These are phyloP conservation scores for Vireo altiloquus DNA, from an alignment of 2,113 vertebrate genomes.

Conservation along the genomic window DNA sequence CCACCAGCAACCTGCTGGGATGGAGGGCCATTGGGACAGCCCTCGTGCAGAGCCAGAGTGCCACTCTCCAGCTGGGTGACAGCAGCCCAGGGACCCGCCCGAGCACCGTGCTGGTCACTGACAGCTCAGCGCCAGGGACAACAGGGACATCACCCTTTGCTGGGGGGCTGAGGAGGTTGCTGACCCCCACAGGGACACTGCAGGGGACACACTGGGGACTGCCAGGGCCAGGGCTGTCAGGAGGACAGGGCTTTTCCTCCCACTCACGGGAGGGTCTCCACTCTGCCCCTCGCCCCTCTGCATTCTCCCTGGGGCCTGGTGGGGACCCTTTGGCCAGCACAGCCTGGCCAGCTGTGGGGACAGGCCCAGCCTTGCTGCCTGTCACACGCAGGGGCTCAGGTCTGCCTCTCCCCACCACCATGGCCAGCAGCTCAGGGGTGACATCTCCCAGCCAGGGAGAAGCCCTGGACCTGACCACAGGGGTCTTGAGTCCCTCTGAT, in stretches of 20 bases:
- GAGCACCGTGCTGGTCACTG: rapidly evolving
- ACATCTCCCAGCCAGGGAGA: rapidly evolving
- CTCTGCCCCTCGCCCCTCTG: background rate
- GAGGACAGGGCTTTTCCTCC: background rate
- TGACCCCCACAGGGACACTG: background rate
- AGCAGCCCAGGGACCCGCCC: background rate
- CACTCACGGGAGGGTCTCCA: rapidly evolving
- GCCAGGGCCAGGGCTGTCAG: background rate
- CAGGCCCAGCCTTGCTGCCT: rapidly evolving
- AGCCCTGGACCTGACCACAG: rapidly evolving
- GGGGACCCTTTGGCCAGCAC: background rate
- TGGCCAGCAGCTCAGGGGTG: rapidly evolving
- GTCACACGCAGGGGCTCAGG: rapidly evolving
- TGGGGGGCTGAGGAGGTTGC: background rate
- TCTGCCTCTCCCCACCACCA: background rate
- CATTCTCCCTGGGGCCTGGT: background rate
- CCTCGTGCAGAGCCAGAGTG: background rate
- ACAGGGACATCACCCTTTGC: rapidly evolving
- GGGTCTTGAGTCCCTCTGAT: rapidly evolving
- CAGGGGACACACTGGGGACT: background rate
- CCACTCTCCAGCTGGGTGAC: rapidly evolving
- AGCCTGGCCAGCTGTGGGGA: rapidly evolving
- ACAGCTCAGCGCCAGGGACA: rapidly evolving
- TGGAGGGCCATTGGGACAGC: rapidly evolving
- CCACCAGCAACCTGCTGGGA: background rate